These are phyloP conservation scores for Agrotis ipsilon DNA, from an alignment of 2,888 invertebrate genomes.

Conservation along the genomic window DNA sequence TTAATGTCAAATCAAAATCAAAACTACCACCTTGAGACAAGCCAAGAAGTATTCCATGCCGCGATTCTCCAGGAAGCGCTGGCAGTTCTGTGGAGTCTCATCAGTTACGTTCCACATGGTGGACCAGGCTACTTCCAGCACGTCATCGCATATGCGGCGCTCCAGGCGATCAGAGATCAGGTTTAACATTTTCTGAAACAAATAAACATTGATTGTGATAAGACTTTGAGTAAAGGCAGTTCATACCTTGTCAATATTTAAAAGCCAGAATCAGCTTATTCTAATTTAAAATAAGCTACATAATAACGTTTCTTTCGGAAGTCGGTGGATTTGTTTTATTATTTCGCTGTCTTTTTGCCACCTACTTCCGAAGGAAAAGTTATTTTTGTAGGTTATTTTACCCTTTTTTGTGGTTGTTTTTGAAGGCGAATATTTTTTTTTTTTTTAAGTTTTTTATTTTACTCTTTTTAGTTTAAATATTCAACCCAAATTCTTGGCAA, in stretches of 20 bases:
- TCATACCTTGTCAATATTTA: neutral
- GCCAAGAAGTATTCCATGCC: conserved; percentile 98
- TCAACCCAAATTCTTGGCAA: too few species aligned
- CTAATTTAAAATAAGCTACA: too few species aligned
- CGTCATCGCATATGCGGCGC: conserved; percentile 96
- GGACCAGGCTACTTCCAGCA: conserved; percentile 99
- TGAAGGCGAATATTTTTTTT: too few species aligned
- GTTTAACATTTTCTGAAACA: conserved; percentile 94
- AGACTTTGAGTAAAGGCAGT: neutral
- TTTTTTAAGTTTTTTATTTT: too few species aligned
- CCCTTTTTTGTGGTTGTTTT: too few species aligned
- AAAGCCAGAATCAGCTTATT: neutral
- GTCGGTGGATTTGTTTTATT: too few species aligned
- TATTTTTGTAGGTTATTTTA: too few species aligned
- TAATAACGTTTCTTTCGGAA: too few species aligned
- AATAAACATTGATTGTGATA: conserved; percentile 30
- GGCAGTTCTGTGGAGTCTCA: conserved; percentile 98
- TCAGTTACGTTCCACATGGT: conserved; percentile 99
- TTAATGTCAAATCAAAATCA: neutral
- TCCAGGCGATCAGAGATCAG: conserved; percentile 96
- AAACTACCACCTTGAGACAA: conserved; percentile 94
- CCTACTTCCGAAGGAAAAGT: too few species aligned
- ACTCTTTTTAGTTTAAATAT: too few species aligned
- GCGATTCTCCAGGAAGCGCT: conserved; percentile 95
- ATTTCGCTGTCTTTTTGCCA: too few species aligned